Percentiles rank a stretch among this genome's conserved stretches.
These are phyloP conservation scores for Heliconius hewitsoni DNA, from an alignment of 1,140 invertebrate genomes.

Conservation along the genomic window DNA sequence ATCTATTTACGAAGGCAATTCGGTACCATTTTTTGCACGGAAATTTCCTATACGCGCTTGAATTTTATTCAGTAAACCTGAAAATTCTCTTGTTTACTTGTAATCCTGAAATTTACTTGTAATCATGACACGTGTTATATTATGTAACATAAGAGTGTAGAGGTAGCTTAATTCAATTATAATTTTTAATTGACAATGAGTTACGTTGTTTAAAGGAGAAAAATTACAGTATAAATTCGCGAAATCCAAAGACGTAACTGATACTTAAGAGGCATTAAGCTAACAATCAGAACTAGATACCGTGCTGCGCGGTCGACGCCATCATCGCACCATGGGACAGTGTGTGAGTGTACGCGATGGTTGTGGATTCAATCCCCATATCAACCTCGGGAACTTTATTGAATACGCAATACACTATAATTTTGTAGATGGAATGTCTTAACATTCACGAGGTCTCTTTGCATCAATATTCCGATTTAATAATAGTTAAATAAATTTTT, in stretches of 20 bases:
- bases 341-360: no score
- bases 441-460: no score
- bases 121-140: neutral
- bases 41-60: conserved; percentile 16
- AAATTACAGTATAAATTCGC: neutral
- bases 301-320: neutral
- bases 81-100: neutral
- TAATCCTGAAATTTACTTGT: neutral
- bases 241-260: neutral
- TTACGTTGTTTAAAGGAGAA: neutral
- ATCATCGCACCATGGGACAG: neutral
- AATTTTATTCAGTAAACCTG: conserved; percentile 18
- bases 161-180: neutral
- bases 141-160: neutral
- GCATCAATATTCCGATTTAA: no score
- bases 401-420: no score
- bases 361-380: no score
- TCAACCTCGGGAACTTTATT: no score
- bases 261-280: neutral
- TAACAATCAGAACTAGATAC: neutral
- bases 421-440: no score
- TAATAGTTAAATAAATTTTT: no score
- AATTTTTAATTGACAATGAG: neutral
- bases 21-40: conserved; percentile 18
- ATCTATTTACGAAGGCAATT: conserved; percentile 20